These are phyloP conservation scores for Ruditapes philippinarum DNA, from an alignment of 1,140 invertebrate species.

Conservation along the genomic window DNA sequence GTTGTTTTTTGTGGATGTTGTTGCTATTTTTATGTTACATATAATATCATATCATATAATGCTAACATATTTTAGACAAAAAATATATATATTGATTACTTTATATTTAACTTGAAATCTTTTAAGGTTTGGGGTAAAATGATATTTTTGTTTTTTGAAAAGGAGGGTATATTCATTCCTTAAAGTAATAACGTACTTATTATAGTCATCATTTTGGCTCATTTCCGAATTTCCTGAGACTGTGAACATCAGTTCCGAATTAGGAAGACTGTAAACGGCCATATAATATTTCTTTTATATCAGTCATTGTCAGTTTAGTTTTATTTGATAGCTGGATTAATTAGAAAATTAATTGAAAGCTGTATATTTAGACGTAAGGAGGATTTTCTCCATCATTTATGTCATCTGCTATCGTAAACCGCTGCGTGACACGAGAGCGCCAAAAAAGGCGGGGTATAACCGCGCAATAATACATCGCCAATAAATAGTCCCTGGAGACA, in stretches of 20 bases:
- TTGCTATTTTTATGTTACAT: too few relatives aligned
- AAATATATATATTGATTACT: too few relatives aligned
- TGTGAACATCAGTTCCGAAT: not conserved
- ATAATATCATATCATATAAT: too few relatives aligned
- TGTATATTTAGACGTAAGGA: conserved; percentile 50
- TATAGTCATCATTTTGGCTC: not conserved
- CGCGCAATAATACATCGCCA: conserved; percentile 5
- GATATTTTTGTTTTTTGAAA: too few relatives aligned
- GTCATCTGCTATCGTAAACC: conserved; percentile 24
- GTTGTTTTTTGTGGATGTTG: too few relatives aligned
- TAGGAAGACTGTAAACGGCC: conserved; percentile 32
- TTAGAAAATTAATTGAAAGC: conserved; percentile 59
- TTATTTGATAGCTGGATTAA: conserved; percentile 54
- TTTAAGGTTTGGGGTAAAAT: too few relatives aligned
- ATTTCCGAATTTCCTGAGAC: conserved; percentile 34
- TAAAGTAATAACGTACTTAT: too few relatives aligned
- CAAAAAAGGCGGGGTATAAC: conserved; percentile 6
- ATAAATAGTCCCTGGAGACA: conserved; percentile 37
- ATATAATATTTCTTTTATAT: conserved; percentile 39
- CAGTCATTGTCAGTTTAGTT: conserved; percentile 51
- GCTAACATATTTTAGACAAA: too few relatives aligned
- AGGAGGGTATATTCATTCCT: too few relatives aligned
- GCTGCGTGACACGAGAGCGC: not conserved
- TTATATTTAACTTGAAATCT: too few relatives aligned
- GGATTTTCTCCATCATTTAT: conserved; percentile 46